phyloP scores from a whole-genome alignment of 2,888 invertebrate genomes.

The Brachycybe producta region DNA sequence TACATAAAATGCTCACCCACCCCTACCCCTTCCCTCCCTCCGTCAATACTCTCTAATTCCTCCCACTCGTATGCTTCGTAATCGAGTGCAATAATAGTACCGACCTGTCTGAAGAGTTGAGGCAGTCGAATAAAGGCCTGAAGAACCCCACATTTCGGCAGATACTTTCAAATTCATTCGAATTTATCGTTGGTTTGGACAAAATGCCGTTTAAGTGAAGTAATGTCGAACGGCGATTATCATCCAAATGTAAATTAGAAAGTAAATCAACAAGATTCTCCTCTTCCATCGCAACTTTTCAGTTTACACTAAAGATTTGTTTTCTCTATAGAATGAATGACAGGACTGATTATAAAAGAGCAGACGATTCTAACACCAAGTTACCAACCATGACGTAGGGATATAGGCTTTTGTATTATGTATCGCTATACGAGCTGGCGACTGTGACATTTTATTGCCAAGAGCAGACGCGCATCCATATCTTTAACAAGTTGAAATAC shows the following conservation, averaged over 20 bases:
- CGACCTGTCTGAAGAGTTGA: constrained; percentile 17
- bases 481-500: too few species aligned
- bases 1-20: not conserved
- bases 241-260: constrained; percentile 3
- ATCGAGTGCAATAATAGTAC: not conserved
- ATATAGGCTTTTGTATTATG: too few species aligned
- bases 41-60: not conserved
- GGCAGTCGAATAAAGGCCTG: constrained; percentile 14
- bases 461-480: too few species aligned
- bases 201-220: constrained; percentile 13
- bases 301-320: too few species aligned
- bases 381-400: too few species aligned
- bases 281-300: too few species aligned
- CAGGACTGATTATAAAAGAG: too few species aligned
- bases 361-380: too few species aligned
- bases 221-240: constrained; percentile 2
- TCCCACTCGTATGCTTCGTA: not conserved
- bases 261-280: too few species aligned
- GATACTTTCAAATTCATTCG: constrained; percentile 11
- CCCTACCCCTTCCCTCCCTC: not conserved
- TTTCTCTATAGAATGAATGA: too few species aligned
- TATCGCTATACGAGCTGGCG: too few species aligned
- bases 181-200: constrained; percentile 3
- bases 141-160: constrained; percentile 9
- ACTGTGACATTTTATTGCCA: too few species aligned